Percentiles rank a stretch among this genome's conserved stretches.
These are phyloP conservation scores for Iguana delicatissima DNA, from an alignment of 2,797 vertebrate species.

Conservation along the genomic window DNA sequence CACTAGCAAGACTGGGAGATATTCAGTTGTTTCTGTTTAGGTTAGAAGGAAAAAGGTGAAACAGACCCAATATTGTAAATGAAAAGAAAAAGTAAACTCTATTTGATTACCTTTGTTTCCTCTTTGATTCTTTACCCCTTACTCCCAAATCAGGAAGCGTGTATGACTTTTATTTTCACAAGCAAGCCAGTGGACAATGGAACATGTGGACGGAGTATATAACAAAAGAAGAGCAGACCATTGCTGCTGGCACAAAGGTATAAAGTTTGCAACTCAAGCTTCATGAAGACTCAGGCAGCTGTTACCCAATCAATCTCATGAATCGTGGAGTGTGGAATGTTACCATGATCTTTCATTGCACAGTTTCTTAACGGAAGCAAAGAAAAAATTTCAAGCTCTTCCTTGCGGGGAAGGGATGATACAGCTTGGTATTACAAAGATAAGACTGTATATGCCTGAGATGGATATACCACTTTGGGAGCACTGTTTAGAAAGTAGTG, in stretches of 20 bases:
- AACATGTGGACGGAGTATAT: slow-evolving; percentile 89
- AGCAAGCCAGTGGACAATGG: slow-evolving; percentile 88
- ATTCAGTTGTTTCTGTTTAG: not conserved
- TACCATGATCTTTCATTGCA: not conserved
- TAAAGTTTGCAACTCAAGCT: not conserved
- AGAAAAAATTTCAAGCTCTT: not conserved
- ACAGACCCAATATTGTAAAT: not conserved
- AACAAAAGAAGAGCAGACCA: slow-evolving; percentile 83
- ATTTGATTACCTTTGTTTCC: slow-evolving; percentile 37
- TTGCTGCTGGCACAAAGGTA: slow-evolving; percentile 85
- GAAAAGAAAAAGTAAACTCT: not conserved
- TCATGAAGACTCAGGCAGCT: no score
- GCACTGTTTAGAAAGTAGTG: not conserved
- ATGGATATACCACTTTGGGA: not conserved
- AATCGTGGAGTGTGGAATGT: not conserved
- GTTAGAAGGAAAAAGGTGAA: not conserved
- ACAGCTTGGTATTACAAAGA: no score
- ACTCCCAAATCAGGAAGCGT: slow-evolving; percentile 84
- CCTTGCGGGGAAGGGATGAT: not conserved
- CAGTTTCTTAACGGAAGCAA: not conserved
- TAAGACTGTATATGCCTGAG: not conserved
- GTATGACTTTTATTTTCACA: slow-evolving; percentile 93
- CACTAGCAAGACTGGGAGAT: not conserved
- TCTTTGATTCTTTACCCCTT: slow-evolving; percentile 18
- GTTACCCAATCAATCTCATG: not conserved